phyloP scores from a whole-genome alignment of 2,797 vertebrate genomes.

The Lacerta viridis region DNA sequence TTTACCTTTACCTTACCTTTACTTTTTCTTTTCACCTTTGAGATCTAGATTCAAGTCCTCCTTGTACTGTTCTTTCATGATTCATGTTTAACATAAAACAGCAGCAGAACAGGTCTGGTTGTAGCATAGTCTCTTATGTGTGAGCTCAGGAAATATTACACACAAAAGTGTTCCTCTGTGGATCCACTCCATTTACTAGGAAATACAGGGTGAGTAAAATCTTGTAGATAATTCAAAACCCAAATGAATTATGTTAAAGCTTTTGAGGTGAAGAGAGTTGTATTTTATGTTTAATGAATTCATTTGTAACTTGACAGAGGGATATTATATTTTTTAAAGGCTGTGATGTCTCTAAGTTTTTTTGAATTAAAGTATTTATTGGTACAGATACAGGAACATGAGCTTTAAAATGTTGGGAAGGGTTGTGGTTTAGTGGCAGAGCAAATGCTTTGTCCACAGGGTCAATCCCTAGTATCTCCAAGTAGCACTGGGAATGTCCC shows the following conservation, averaged over 20 bases:
- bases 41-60: background rate
- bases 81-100: background rate
- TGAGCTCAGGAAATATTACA: background rate
- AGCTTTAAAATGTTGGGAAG: background rate
- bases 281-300: conserved; percentile 3
- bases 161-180: too few species aligned
- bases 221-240: conserved; percentile 17
- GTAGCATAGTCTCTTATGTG: background rate
- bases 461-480: too few species aligned
- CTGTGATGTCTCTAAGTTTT: conserved; percentile 5
- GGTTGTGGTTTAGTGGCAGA: too few species aligned
- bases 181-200: too few species aligned
- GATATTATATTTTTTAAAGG: background rate
- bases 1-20: too few species aligned
- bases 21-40: background rate
- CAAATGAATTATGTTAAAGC: conserved; percentile 7
- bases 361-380: background rate
- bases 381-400: background rate
- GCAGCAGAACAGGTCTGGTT: background rate
- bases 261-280: background rate
- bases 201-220: too few species aligned
- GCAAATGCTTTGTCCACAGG: too few species aligned
- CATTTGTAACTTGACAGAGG: conserved; percentile 9
- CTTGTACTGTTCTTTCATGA: background rate
- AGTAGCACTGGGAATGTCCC: too few species aligned